Evolutionary conservation across 2,113 vertebrate species (phyloP), one percentile per base, ranked within the genome.

Genomic region (Nestor notabilis): DNA sequence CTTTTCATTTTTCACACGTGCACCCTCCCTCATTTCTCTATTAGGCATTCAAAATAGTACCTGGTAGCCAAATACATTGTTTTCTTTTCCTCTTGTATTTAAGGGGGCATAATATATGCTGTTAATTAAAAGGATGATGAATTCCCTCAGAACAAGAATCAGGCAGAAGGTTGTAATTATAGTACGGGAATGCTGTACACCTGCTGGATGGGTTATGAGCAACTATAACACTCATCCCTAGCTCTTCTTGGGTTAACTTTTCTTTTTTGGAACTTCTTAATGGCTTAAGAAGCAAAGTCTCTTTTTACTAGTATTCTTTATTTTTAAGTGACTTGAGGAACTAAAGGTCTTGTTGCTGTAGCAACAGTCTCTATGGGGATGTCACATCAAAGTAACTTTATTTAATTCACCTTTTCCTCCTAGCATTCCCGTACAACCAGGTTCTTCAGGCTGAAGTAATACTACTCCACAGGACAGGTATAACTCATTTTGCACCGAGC

Each of bases 331-430:
- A 84, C 71, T 90, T 15, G 50, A 80, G 71, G 63, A 81, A 11
- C 37, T 83, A 19, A 80, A 96, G 89, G 92, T 75, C 86, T 82
- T 37, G 83, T 93, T 95, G 87, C 92, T 93, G 65, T 74, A 92
- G 89, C 70, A 79, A 56, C 94, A n/a, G 44, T 85, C 58, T 79
- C 91, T 94, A 49, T 85, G 87, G 87, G 93, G 65, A 84, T 87
- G 89, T 95, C 87, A 83, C 82, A 63, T 91, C 87, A 31, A 72
- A 63, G 83, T 58, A 79, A 95, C 75, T 83, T 94, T 25, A 31
- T 87, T 69, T n/a, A 18, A 85, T 91, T 84, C 90, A 91, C 84
- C 84, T 94, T 53, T 17, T 35, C 2, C 0, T 31, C 39, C 69
- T 14, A 1, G 6, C 25, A 33, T 90, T 92, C 33, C 56, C 20